Percentiles rank a stretch among this genome's conserved stretches.
phyloP scores from a whole-genome alignment of 1,140 invertebrate genomes.

The Potamilus streckersoni region DNA sequence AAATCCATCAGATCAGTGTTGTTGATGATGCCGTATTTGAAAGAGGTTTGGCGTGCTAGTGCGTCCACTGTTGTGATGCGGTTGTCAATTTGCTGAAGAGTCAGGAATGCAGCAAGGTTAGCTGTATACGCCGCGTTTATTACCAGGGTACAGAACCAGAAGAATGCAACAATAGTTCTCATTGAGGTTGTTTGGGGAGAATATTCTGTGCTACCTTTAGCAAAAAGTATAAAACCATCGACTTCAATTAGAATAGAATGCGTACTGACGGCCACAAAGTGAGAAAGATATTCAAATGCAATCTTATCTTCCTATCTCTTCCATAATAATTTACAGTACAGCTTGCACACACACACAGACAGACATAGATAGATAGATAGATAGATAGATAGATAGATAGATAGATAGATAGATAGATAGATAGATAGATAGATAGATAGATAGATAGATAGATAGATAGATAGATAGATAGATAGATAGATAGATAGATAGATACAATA shows the following conservation, averaged over 20 bases:
- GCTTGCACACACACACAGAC: background rate
- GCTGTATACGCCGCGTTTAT: conserved; percentile 69
- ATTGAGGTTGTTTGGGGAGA: conserved; percentile 61
- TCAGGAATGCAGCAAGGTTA: conserved; percentile 68
- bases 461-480: too few species aligned
- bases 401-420: too few species aligned
- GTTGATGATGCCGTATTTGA: conserved; percentile 59
- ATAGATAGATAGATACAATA: too few species aligned
- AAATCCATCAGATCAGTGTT: conserved; percentile 51
- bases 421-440: too few species aligned
- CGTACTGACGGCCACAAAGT: background rate
- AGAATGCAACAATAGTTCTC: conserved; percentile 61
- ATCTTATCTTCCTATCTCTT: background rate
- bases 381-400: too few species aligned
- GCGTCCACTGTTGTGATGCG: conserved; percentile 63
- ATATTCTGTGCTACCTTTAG: conserved; percentile 73
- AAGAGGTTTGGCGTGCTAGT: conserved; percentile 56
- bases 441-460: too few species aligned
- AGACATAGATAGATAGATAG: too few species aligned
- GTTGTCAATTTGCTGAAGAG: conserved; percentile 63
- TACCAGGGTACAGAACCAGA: conserved; percentile 68
- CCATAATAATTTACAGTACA: background rate
- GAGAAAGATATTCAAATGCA: background rate
- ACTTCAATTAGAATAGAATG: background rate
- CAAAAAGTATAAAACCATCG: conserved; percentile 67